Base-by-base conservation (phyloP, 37 sponge, comb jelly and placozoan genomes). In the Aplysina aerophoba region DNA sequence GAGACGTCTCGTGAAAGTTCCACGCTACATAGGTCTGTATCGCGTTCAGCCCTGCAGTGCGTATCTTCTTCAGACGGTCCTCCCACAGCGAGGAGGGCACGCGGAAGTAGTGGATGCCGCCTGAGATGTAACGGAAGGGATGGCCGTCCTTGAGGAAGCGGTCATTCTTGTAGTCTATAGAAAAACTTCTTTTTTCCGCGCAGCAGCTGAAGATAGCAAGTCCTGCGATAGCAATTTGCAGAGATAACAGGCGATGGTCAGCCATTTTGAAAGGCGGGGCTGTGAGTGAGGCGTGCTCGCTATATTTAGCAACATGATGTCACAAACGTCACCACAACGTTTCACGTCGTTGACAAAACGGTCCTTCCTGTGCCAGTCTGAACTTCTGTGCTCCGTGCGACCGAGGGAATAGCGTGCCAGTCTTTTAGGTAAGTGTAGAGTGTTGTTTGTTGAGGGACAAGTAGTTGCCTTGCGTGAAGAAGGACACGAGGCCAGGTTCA, bases 21-120 rank as follows among this genome's bases (percentile, higher is more conserved):
- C 99, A 98, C 19, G 95, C 88, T 14, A 96, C 97, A 59, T 98
- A 98, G n/a, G 98, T 95, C 65, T 98, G 98, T 12, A 98, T 85
- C 0, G 96, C 93, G 81, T 95, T 96, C 55, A 98, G 73, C 1
- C 98, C 98, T 40, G 91, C 90, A 22, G 87, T 93, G 15, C 58
- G 31, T 82, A 97, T 86, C 73, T 94, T 95, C 81, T 59, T 1
- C 34, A 98, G 85, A 19, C 99, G 40, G 56, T 96, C 93, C 35
- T 72, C 55, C 99, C 99, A 98, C 80, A 92, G 93, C 40, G 41
- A 73, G 31, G 90, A 79, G 0, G 94, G 94, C 0, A 98, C 93
- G 11, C 99, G 92, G 25, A 84, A 81, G 84, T 98, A 98, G 79
- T 98, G 99, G 83, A 98, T 85, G 50, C 94, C 89, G 22, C 96